phyloP scores from a whole-genome alignment of 2,113 vertebrate genomes.

The Anarhynchus alexandrinus region DNA sequence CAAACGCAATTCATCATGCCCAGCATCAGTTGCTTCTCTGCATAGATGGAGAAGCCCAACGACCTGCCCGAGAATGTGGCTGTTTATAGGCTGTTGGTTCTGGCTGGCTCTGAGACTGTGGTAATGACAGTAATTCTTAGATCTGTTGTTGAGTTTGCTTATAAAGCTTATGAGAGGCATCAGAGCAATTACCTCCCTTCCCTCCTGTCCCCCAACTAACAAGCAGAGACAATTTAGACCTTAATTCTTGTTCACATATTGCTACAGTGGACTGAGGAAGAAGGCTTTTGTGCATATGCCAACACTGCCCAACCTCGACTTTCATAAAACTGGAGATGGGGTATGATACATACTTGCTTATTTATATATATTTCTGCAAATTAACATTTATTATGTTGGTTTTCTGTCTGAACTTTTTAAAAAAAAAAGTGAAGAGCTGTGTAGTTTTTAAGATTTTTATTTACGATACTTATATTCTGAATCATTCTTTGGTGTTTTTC shows the following conservation, averaged over 20 bases:
- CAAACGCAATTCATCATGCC: not conserved
- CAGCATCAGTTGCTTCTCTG: not conserved
- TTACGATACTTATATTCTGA: not conserved
- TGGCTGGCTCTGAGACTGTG: not conserved
- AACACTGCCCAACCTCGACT: slow-evolving; percentile 91
- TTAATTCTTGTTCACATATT: slow-evolving; percentile 91
- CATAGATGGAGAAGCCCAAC: not conserved
- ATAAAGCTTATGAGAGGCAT: not conserved
- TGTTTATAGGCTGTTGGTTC: not conserved
- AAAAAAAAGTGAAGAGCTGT: not conserved
- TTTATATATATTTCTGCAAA: not conserved
- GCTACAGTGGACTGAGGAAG: slow-evolving; percentile 98
- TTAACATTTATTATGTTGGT: not conserved
- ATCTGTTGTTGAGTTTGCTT: not conserved
- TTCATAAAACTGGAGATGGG: slow-evolving; percentile 91
- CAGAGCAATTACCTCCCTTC: not conserved
- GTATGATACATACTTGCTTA: slow-evolving; percentile 71
- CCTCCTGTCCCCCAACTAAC: not conserved
- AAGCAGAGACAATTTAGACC: slow-evolving; percentile 31
- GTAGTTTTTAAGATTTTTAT: not conserved
- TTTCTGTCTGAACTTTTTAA: not conserved
- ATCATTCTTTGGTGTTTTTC: not conserved
- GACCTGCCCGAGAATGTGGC: not conserved
- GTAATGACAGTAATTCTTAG: not conserved
- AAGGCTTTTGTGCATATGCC: slow-evolving; percentile 97